Percentiles rank a stretch among this genome's conserved stretches.
These are phyloP conservation scores for Dufourea novaeangliae DNA, from an alignment of 1,140 invertebrate genomes.

Conservation along the genomic window DNA sequence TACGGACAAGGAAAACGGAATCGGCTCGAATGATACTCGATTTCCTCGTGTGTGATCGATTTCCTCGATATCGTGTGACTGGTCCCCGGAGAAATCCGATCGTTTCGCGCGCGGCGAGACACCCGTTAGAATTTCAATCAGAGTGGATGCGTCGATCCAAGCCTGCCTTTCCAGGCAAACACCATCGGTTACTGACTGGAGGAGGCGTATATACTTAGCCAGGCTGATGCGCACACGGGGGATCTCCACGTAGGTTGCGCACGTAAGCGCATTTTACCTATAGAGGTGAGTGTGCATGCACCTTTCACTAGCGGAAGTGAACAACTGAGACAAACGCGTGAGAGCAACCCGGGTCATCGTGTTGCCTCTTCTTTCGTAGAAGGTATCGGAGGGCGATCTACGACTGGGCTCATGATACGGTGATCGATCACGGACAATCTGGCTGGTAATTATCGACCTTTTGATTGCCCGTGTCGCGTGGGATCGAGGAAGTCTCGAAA, in stretches of 20 bases:
- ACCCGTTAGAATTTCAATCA: constrained; percentile 56
- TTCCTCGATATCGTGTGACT: neutral
- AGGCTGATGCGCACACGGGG: constrained; percentile 30
- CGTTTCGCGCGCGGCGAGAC: neutral
- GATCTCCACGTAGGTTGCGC: constrained; percentile 53
- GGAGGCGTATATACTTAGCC: constrained; percentile 29
- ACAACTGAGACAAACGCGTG: constrained; percentile 70
- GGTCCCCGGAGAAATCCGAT: constrained; percentile 12
- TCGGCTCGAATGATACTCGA: too few relatives aligned
- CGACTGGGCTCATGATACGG: too few relatives aligned
- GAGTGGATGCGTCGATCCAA: constrained; percentile 39
- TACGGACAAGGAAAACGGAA: neutral
- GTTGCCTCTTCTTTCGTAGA: constrained; percentile 28
- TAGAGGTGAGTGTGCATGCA: constrained; percentile 61
- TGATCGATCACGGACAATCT: neutral
- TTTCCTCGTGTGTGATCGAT: too few relatives aligned
- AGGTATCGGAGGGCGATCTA: neutral
- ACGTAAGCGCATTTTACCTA: constrained; percentile 58
- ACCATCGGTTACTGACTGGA: constrained; percentile 29
- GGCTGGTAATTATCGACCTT: neutral
- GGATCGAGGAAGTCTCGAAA: neutral
- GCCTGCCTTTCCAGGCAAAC: constrained; percentile 26
- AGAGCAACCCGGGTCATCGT: constrained; percentile 75
- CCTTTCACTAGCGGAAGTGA: constrained; percentile 81
- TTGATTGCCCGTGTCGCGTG: neutral